phyloP scores from a whole-genome alignment of 2,888 invertebrate species.

The Synanthedon vespiformis region DNA sequence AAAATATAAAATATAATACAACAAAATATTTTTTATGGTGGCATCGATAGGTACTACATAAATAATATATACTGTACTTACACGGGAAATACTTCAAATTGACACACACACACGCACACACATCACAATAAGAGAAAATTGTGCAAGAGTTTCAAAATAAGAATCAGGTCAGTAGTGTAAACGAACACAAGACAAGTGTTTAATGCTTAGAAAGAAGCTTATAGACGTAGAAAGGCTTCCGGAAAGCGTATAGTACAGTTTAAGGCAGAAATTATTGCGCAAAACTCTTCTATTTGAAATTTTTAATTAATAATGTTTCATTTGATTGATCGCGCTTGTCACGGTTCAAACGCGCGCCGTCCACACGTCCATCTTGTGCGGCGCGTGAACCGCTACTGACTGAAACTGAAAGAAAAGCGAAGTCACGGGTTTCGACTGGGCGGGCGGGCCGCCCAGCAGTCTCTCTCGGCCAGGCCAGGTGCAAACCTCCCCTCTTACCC shows the following conservation, averaged over 20 bases:
- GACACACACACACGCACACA: background rate
- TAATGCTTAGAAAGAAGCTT: slow-evolving; percentile 5
- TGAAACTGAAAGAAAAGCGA: background rate
- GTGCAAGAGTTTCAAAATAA: slow-evolving; percentile 52
- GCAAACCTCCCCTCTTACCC: slow-evolving; percentile 7
- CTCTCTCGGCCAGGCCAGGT: slow-evolving; percentile 30
- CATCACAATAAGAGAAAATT: slow-evolving; percentile 15
- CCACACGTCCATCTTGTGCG: slow-evolving; percentile 17
- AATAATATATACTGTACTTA: background rate
- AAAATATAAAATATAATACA: too few species aligned
- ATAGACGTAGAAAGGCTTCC: slow-evolving; percentile 3
- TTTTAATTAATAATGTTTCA: slow-evolving; percentile 46
- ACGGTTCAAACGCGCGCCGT: slow-evolving; percentile 13
- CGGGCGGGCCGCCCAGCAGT: slow-evolving; percentile 44
- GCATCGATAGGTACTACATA: too few species aligned
- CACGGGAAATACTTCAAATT: background rate
- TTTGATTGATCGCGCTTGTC: slow-evolving; percentile 25
- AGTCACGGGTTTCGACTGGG: slow-evolving; percentile 2
- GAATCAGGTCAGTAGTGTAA: slow-evolving; percentile 39
- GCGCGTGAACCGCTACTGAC: slow-evolving; percentile 50
- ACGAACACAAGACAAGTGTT: slow-evolving; percentile 17
- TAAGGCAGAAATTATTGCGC: slow-evolving; percentile 22
- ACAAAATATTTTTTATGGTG: too few species aligned
- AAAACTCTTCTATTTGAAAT: slow-evolving; percentile 14
- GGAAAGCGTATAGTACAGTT: background rate